Base-by-base conservation (phyloP, 2,113 vertebrate species). In the Paramisgurnus dabryanus region DNA sequence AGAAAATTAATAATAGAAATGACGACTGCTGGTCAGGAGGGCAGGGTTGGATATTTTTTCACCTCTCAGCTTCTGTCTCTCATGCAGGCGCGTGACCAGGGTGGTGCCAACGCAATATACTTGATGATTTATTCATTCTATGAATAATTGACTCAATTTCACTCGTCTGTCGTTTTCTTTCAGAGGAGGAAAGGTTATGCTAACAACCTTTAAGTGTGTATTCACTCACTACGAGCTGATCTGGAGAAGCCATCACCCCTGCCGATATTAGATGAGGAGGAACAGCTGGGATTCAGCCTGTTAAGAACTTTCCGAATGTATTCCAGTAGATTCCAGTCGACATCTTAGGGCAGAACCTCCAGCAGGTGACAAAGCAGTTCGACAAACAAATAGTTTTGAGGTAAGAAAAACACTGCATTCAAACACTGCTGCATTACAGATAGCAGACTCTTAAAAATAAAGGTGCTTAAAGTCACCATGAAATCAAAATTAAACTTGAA, bases 141-240 rank as follows among this genome's bases (percentile, higher is more conserved):
- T 87, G 80, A 87, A 84, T 85, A 82, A 87, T 80, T 83, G 63
- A 85, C 79, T 82, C 76, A 58, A 10, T 61, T 76, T 45, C 55
- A 27, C 71, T 81, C 64, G 47, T 81, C 66, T 57, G 50, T 69
- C 80, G 66, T 34, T 65, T 57, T 53, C 53, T 75, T 53, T 53
- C 0, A n/a, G 79, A 61, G 65, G 58, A 57, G 49, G 63, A 82
- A 66, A 73, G 83, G 80, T 85, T 80, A 85, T 60, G 64, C 60
- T 15, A 71, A 80, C 53, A 49, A 83, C 72, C 78, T 75, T 58
- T 78, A 72, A 82, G 69, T 60, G 47, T 9, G 22, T 15, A 61
- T 45, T 13, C n/a, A 53, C 53, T 47, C 57, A 49, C 27, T 49
- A 11, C 6, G 58, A 27, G 22, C 22, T 63, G 2, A 63, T 47